Percentiles rank a stretch among this genome's conserved stretches.
Evolutionary conservation across 1,140 invertebrate genomes (phyloP).

Genomic region (Microvelia longipes): DNA sequence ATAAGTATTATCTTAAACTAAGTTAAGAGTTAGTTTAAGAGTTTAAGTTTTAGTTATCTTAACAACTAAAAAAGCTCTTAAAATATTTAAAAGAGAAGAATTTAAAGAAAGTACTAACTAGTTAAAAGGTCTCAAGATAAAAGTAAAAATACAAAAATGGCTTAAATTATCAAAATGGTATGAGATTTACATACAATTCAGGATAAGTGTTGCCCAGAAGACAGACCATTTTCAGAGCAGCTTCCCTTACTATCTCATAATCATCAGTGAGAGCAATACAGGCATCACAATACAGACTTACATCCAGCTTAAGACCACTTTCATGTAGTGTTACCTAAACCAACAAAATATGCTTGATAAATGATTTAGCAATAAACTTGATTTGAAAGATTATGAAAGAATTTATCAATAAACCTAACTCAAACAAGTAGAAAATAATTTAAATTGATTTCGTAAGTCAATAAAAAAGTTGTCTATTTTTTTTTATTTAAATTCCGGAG

Average conservation of each 20-base stretch:
- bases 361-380: constrained; percentile 1
- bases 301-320: constrained; percentile 58
- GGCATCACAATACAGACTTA: constrained; percentile 63
- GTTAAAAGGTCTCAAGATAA: too few species aligned
- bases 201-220: constrained; percentile 71
- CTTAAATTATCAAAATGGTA: too few species aligned
- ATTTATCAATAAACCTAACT: neutral
- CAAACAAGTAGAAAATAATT: too few species aligned
- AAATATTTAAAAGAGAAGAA: too few species aligned
- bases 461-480: too few species aligned
- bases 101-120: too few species aligned
- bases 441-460: constrained; percentile 2
- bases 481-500: too few species aligned
- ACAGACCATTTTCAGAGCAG: constrained; percentile 71
- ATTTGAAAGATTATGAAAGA: constrained; percentile 1
- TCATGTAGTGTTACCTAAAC: constrained; percentile 47
- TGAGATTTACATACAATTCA: constrained; percentile 68
- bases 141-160: too few species aligned
- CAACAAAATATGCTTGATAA: constrained; percentile 7
- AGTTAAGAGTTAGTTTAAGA: too few species aligned
- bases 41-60: too few species aligned
- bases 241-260: constrained; percentile 80
- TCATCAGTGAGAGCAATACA: constrained; percentile 76
- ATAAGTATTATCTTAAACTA: too few species aligned
- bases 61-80: too few species aligned